A percentile compares a stretch with the other conserved stretches of the same genome.
Conservation (phyloP, 2,888 invertebrate genomes). For the Mallateleia sp. region DNA sequence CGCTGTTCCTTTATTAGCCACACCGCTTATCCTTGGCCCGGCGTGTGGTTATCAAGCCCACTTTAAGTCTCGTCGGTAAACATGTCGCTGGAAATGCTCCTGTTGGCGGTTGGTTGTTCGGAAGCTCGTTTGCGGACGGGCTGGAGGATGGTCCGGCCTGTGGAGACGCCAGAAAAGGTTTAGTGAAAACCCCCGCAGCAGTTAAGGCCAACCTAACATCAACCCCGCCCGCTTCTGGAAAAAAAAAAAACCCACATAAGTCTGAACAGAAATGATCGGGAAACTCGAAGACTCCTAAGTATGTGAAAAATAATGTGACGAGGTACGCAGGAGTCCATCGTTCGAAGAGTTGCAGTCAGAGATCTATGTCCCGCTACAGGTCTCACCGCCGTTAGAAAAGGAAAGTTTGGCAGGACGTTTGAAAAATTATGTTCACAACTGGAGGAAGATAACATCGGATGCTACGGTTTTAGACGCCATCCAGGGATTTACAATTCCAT, state of each 20-base stretch:
- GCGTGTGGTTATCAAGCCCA: constrained; percentile 47
- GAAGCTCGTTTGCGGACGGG: constrained; percentile 36
- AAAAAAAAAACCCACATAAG: constrained; percentile 5
- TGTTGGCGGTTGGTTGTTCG: constrained; percentile 47
- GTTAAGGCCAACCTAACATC: constrained; percentile 8
- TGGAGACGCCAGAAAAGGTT: constrained; percentile 8
- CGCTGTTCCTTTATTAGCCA: constrained; percentile 40
- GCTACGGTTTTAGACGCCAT: constrained; percentile 15
- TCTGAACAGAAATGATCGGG: constrained; percentile 7
- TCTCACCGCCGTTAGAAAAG: constrained; percentile 21
- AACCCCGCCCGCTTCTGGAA: not conserved
- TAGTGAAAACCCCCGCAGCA: not conserved
- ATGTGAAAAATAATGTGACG: constrained; percentile 5
- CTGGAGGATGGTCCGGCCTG: constrained; percentile 37
- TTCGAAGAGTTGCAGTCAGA: too few relatives aligned
- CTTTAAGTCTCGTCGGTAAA: constrained; percentile 40
- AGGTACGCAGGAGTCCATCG: too few relatives aligned
- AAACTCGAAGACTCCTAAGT: constrained; percentile 36
- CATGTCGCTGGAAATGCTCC: constrained; percentile 33
- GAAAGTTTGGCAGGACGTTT: constrained; percentile 31
- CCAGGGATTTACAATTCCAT: constrained; percentile 25
- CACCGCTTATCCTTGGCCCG: constrained; percentile 36
- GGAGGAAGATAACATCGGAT: constrained; percentile 27
- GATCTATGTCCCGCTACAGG: not conserved
- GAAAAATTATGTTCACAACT: not conserved